These are phyloP conservation scores for Todus mexicanus DNA, from an alignment of 2,797 vertebrate species.

Conservation along the genomic window DNA sequence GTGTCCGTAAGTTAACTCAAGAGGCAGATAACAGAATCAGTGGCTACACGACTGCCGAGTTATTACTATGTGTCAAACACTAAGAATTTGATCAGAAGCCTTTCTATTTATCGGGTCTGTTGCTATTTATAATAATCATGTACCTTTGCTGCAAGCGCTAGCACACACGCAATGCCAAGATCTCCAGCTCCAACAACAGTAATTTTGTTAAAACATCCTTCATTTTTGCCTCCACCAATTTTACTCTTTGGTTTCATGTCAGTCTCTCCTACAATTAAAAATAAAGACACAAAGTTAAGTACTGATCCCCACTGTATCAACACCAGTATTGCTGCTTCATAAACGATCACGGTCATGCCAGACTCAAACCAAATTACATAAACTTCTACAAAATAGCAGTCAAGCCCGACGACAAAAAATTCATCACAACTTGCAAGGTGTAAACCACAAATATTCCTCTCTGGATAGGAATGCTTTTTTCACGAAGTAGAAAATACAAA, in stretches of 20 bases:
- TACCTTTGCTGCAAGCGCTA: constrained; percentile 93
- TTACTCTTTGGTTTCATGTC: constrained; percentile 55
- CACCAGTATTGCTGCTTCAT: not conserved
- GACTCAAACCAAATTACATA: not conserved
- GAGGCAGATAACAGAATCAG: not conserved
- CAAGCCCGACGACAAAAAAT: not conserved
- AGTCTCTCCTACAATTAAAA: constrained; percentile 68
- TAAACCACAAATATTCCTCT: not conserved
- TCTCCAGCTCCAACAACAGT: constrained; percentile 93
- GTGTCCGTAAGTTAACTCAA: not conserved
- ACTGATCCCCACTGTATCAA: not conserved
- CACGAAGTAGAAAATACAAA: not conserved
- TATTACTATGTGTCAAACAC: not conserved
- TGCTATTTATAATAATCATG: not conserved
- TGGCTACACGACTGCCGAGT: not conserved
- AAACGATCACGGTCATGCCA: not conserved
- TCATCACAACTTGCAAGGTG: not conserved
- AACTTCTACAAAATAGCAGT: not conserved
- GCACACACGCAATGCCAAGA: constrained; percentile 87
- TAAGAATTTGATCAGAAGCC: not conserved
- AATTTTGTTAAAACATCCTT: constrained; percentile 79
- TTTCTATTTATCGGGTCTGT: not conserved
- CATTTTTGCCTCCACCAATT: constrained; percentile 60
- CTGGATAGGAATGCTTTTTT: not conserved
- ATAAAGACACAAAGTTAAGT: not conserved